These are phyloP conservation scores for Heliconius charithonia DNA, from an alignment of 2,888 invertebrate species.

Conservation along the genomic window DNA sequence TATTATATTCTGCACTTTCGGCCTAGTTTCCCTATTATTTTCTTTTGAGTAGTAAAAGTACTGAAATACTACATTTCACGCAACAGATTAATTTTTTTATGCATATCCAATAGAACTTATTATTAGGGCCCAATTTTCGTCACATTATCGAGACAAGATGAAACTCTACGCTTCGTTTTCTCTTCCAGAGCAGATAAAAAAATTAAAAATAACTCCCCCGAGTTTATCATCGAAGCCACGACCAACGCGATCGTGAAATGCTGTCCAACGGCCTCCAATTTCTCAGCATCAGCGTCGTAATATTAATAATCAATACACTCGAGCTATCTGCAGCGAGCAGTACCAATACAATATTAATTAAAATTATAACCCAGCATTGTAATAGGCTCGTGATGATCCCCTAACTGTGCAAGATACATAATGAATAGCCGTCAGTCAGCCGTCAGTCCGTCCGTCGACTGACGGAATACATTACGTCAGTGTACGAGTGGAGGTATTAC, in stretches of 20 bases:
- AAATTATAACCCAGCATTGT: slow-evolving; percentile 10
- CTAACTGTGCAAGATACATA: slow-evolving; percentile 25
- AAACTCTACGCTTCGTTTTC: too few species aligned
- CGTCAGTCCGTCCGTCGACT: slow-evolving; percentile 29
- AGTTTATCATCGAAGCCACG: not conserved
- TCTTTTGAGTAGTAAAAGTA: too few species aligned
- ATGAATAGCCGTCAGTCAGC: slow-evolving; percentile 35
- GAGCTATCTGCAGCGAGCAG: not conserved
- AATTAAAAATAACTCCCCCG: not conserved
- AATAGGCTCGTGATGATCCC: slow-evolving; percentile 22
- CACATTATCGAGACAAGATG: too few species aligned
- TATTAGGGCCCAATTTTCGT: too few species aligned
- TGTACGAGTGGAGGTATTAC: not conserved
- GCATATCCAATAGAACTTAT: too few species aligned
- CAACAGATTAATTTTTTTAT: too few species aligned
- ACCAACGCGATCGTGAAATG: too few species aligned
- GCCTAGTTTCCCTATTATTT: too few species aligned
- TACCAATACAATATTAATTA: slow-evolving; percentile 22
- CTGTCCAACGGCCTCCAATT: too few species aligned
- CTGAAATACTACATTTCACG: too few species aligned
- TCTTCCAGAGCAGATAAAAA: too few species aligned
- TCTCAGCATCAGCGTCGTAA: not conserved
- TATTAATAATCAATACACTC: slow-evolving; percentile 1
- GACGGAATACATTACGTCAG: slow-evolving; percentile 28
- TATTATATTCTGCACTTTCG: too few species aligned